phyloP scores from a whole-genome alignment of 2,888 invertebrate species.

The Cheilosia vulpina region DNA sequence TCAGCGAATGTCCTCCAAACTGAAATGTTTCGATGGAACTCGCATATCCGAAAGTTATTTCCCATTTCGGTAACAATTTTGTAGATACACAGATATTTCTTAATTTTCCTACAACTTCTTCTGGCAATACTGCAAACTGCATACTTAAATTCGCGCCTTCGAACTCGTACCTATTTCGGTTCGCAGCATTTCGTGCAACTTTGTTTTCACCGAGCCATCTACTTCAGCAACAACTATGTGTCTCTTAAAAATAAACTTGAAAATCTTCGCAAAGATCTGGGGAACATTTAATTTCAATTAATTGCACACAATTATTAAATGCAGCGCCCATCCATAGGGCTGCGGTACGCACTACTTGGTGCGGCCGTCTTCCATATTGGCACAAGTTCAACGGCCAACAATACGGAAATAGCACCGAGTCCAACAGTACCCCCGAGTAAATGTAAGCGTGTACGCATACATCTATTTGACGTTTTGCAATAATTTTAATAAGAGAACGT shows the following conservation, averaged over 20 bases:
- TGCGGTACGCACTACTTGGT: neutral
- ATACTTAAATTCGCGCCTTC: too few relatives aligned
- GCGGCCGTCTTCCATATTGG: constrained; percentile 27
- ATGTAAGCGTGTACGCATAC: constrained; percentile 1
- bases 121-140: too few relatives aligned
- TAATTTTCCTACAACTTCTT: too few relatives aligned
- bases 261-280: neutral
- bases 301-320: constrained; percentile 20
- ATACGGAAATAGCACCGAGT: constrained; percentile 60
- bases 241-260: neutral
- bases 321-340: neutral
- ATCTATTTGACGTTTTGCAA: constrained; percentile 35
- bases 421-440: neutral
- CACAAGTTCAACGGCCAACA: constrained; percentile 58
- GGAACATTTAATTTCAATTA: constrained; percentile 17
- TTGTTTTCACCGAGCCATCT: neutral
- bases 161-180: too few relatives aligned
- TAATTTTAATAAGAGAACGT: constrained; percentile 22
- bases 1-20: too few relatives aligned
- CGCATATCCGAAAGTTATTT: too few relatives aligned
- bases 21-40: too few relatives aligned
- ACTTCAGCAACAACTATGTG: neutral
- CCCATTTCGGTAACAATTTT: too few relatives aligned
- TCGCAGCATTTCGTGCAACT: too few relatives aligned
- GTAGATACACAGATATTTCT: too few relatives aligned